phyloP scores from a whole-genome alignment of 2,113 vertebrate genomes.

The Ellobius talpinus region DNA sequence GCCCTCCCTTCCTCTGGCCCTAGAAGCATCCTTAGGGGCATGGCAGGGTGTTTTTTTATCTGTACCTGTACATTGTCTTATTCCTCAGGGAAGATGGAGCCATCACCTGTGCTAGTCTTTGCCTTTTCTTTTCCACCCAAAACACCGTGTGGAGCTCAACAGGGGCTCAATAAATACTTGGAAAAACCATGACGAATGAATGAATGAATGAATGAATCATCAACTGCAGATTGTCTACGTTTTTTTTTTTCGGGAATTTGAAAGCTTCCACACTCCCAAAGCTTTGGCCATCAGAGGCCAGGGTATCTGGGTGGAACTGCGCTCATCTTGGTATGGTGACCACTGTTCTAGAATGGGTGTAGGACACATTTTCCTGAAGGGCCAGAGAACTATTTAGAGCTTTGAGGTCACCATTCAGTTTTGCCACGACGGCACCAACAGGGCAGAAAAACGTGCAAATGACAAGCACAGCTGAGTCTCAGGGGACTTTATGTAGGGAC shows the following conservation, averaged over 20 bases:
- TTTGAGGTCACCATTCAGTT: not conserved
- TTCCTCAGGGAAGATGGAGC: not conserved
- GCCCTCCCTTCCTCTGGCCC: too few relatives aligned
- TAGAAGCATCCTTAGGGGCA: fast-evolving
- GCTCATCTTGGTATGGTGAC: not conserved
- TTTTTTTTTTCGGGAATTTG: not conserved
- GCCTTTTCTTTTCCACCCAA: not conserved
- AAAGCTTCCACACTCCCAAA: not conserved
- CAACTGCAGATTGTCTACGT: not conserved
- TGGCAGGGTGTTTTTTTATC: not conserved
- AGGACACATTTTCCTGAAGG: not conserved
- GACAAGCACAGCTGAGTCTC: not conserved
- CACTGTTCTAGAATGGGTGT: not conserved
- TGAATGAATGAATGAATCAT: not conserved
- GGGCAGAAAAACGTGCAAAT: fast-evolving
- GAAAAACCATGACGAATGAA: not conserved
- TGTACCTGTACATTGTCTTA: not conserved
- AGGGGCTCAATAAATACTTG: not conserved
- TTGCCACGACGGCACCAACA: not conserved
- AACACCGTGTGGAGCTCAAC: not conserved
- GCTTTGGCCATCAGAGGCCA: not conserved
- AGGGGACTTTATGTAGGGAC: not conserved
- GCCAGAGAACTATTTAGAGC: not conserved
- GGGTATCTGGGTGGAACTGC: not conserved
- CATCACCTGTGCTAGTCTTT: not conserved